Percentiles rank a stretch among this genome's conserved stretches.
phyloP scores from a whole-genome alignment of 2,113 vertebrate genomes.

The Gobio gobio region DNA sequence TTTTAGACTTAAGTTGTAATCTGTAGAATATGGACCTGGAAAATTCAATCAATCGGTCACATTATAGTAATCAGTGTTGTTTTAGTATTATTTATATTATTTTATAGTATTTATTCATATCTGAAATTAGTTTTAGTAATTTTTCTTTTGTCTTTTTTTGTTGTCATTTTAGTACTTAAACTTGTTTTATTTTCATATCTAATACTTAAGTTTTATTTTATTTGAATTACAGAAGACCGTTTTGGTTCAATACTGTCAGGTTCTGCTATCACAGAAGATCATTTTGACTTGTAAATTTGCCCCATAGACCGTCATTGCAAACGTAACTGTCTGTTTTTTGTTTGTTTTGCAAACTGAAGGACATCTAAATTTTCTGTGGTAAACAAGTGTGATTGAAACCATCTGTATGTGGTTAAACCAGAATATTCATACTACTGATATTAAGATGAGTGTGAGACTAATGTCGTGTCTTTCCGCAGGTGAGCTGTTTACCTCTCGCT shows the following conservation, averaged over 20 bases:
- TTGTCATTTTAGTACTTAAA: too few species aligned
- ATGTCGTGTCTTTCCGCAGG: not conserved
- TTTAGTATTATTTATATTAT: too few species aligned
- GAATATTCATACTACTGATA: not conserved
- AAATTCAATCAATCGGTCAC: too few species aligned
- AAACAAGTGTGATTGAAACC: not conserved
- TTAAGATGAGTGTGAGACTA: not conserved
- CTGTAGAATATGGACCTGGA: not conserved
- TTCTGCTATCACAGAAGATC: not conserved
- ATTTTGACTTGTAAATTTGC: not conserved
- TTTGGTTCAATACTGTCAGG: not conserved
- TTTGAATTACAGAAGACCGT: not conserved
- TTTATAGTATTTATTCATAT: not conserved
- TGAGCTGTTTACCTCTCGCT: constrained; percentile 82
- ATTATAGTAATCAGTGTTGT: too few species aligned
- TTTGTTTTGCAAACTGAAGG: not conserved
- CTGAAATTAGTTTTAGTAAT: not conserved
- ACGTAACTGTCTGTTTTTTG: not conserved
- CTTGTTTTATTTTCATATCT: too few species aligned
- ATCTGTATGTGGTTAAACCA: not conserved
- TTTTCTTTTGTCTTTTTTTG: not conserved
- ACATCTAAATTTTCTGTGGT: not conserved
- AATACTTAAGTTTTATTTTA: too few species aligned
- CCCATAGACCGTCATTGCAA: not conserved
- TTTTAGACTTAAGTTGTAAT: not conserved